Evolutionary conservation across 2,888 invertebrate genomes (phyloP), one percentile per base, ranked within the genome.

Genomic region (Tinea semifulvella): DNA sequence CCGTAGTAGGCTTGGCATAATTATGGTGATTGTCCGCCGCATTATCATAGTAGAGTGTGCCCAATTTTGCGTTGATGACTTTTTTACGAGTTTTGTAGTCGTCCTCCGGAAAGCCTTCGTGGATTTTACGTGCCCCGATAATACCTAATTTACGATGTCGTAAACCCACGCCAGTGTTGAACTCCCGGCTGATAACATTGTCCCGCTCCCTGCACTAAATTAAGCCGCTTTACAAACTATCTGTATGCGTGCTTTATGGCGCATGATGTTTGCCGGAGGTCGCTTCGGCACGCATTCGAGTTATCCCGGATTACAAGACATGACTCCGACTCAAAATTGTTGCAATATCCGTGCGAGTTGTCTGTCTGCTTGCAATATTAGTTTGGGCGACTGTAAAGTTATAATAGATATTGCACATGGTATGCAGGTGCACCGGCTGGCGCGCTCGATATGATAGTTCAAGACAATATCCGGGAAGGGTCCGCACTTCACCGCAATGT

Each of bases 51-150:
- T 61, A 60, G 63, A 76, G 71, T 67, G 66, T 63, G 69, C 68
- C 73, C 76, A 75, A 76, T 76, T 76, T 69, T 60, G 57, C 54
- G 60, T 71, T 74, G 75, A 75, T 65, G 74, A 71, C 70, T 72
- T 72, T 75, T 77, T 77, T 77, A 77, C 70, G 76, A 76, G 68
- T 68, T 65, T 61, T 65, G 65, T 64, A 71, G 66, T 67, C 65
- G 60, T 61, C 58, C 25, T 19, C 38, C 43, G 17, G 36, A 46
- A 35, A 35, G 46, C 36, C 42, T 45, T 27, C 46, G 42, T 42
- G 48, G 46, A 48, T 43, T 48, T 44, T 45, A 47, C 46, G 43
- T 25, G 43, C 20, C 36, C 42, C 45, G 48, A 48, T 48, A 48
- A 48, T 48, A 43, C 58, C 67, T 74, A 73, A 77, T 74, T 76